Base-by-base conservation (phyloP, 2,888 invertebrate species). In the Ametastegia equiseti region DNA sequence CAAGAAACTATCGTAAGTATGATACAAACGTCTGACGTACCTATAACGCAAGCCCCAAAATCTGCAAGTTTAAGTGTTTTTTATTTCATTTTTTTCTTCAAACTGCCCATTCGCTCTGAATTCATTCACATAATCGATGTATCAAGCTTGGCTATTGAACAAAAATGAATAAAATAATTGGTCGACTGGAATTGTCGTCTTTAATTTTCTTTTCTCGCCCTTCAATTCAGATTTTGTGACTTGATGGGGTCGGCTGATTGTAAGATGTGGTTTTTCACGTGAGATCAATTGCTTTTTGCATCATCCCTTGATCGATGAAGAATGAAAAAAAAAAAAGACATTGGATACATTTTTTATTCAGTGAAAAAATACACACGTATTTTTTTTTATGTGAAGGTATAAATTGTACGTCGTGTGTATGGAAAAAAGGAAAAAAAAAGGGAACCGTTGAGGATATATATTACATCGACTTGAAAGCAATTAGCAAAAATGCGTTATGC, bases 401-500 rank as follows among this genome's bases (percentile, higher is more conserved):
- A 54, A n/a, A n/a, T n/a, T 54, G n/a, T 6, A 11, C 11, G 23
- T 23, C 1, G 2, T 9, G 54, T 54, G 19, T 54, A 54, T 23
- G 19, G 54, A 19, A 54, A n/a, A n/a, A n/a, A n/a, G n/a, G n/a
- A n/a, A 42, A 42, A 9, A 9, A 54, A 5, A 9, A 30, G 71
- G 15, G 71, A 71, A 19, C n/a, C 67, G 67, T 39, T 9, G 39
- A 39, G 36, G 67, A 39, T 39, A 23, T 19, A n/a, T n/a, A 50
- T 15, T 6, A 27, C 7, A 11, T 30, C 36, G 54, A 50, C 50
- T 30, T 50, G n/a, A 36, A 75, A 75, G 75, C 75, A 75, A 75
- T 75, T 75, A 75, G 54, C 54, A 75, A 78, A 78, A 78, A 78
- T 78, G 78, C 60, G 36, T 60, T 42, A 60, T 42, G 78, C 78